A percentile compares a stretch with the other conserved stretches of the same genome.
Evolutionary conservation across 2,888 invertebrate genomes (phyloP).

Genomic region (Dicyrtoma fusca): DNA sequence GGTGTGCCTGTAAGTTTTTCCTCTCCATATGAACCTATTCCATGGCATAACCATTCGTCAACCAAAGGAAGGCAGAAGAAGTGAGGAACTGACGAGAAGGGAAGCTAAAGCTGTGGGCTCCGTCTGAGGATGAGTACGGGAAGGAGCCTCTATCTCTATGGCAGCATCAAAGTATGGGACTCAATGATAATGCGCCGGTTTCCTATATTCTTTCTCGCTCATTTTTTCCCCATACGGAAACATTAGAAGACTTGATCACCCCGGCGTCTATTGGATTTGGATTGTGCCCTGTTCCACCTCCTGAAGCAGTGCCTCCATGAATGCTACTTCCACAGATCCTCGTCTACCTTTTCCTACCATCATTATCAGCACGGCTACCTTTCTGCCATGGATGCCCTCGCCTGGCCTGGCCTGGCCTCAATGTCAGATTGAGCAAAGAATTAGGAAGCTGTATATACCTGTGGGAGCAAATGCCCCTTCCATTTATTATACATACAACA

Average conservation of each 20-base stretch:
- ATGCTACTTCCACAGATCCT: no score
- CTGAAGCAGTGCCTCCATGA: no score
- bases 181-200: constrained; percentile 2
- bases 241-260: neutral
- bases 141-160: neutral
- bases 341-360: no score
- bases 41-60: constrained; percentile 35
- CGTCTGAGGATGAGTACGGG: neutral
- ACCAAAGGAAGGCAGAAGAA: constrained; percentile 27
- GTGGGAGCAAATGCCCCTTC: neutral
- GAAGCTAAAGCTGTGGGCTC: neutral
- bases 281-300: no score
- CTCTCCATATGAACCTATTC: neutral
- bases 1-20: no score
- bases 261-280: no score
- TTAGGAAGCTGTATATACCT: neutral
- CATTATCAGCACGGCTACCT: neutral
- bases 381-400: neutral
- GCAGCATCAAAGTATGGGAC: neutral
- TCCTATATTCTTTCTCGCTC: neutral
- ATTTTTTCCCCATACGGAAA: neutral
- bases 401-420: neutral
- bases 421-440: no score
- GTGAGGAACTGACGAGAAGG: neutral
- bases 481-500: constrained; percentile 26